Evolutionary conservation across 2,797 vertebrate genomes (phyloP).

Genomic region (Pelodytes ibericus): DNA sequence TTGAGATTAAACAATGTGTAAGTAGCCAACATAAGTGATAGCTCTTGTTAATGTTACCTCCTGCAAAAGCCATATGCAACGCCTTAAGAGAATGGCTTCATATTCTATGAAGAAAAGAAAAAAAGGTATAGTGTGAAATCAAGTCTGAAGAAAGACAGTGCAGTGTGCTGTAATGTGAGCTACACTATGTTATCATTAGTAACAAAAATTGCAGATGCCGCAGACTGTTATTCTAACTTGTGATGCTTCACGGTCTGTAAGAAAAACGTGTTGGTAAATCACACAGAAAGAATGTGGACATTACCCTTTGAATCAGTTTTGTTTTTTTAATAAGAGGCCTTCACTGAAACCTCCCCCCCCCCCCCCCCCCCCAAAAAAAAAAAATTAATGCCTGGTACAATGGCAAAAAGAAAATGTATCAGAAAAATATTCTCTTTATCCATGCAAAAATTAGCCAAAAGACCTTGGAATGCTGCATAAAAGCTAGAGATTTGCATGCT

Average conservation of each 20-base stretch:
- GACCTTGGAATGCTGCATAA: conserved; percentile 18
- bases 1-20: conserved; percentile 73
- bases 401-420: neutral
- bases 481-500: neutral
- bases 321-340: conserved; percentile 36
- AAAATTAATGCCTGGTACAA: conserved; percentile 9
- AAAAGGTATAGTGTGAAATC: conserved; percentile 30
- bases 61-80: conserved; percentile 56
- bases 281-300: conserved; percentile 51
- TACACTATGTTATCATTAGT: conserved; percentile 60
- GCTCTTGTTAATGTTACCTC: conserved; percentile 66
- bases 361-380: too few relatives aligned
- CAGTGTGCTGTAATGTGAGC: conserved; percentile 59
- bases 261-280: conserved; percentile 51
- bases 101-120: conserved; percentile 46
- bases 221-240: conserved; percentile 55
- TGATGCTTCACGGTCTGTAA: conserved; percentile 54
- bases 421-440: conserved; percentile 22
- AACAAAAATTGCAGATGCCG: conserved; percentile 56
- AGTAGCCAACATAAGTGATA: conserved; percentile 70
- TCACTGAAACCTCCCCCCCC: conserved; percentile 33
- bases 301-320: conserved; percentile 48
- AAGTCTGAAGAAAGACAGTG: conserved; percentile 58
- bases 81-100: conserved; percentile 41
- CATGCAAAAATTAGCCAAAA: conserved; percentile 38